A percentile compares a stretch with the other conserved stretches of the same genome.
phyloP scores from a whole-genome alignment of 2,797 vertebrate genomes.

The Macropodus opercularis region DNA sequence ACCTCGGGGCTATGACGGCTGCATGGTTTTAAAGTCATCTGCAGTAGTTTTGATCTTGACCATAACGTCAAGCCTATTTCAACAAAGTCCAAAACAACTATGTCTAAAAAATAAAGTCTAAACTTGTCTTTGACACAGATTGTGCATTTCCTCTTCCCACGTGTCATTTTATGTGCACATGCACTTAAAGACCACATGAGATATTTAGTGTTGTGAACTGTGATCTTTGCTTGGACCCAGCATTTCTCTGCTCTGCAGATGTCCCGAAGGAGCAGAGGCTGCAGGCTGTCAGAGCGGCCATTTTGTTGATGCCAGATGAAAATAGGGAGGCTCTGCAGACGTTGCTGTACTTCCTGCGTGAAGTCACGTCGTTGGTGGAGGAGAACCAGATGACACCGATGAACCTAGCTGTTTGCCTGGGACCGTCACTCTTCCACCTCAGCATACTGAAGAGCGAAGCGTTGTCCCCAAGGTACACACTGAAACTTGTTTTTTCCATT shows the following conservation, averaged over 20 bases:
- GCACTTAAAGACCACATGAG: not conserved
- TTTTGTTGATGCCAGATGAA: conserved; percentile 95
- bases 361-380: conserved; percentile 89
- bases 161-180: not conserved
- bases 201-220: not conserved
- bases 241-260: conserved; percentile 72
- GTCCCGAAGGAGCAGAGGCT: conserved; percentile 94
- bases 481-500: conserved; percentile 3
- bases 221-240: not conserved
- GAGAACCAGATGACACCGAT: conserved; percentile 99
- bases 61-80: no score
- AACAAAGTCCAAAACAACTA: no score
- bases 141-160: no score
- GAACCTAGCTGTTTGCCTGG: conserved; percentile 97
- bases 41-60: no score
- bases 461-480: conserved; percentile 86
- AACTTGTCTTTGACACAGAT: no score
- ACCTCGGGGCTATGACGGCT: not conserved
- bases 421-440: conserved; percentile 97
- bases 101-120: no score
- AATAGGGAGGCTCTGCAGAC: conserved; percentile 95
- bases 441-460: conserved; percentile 93
- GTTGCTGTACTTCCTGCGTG: conserved; percentile 91
- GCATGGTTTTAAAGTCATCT: no score
- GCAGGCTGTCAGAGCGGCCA: conserved; percentile 91